Evolutionary conservation across 2,888 invertebrate genomes (phyloP).

Genomic region (Rapana venosa): DNA sequence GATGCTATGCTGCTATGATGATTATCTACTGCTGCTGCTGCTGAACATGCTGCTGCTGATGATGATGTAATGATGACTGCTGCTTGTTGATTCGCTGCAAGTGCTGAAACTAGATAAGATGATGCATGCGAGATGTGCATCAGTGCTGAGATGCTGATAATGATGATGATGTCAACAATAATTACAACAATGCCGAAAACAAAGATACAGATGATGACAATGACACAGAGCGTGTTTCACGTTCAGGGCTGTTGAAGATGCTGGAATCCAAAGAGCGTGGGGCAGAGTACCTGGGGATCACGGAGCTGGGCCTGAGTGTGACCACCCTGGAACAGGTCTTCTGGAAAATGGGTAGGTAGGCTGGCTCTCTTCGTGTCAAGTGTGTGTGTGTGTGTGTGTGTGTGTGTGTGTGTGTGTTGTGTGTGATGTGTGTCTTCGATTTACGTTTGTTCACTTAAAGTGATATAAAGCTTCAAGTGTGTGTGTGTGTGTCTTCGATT

Average conservation of each 20-base stretch:
- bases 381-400: constrained; percentile 25
- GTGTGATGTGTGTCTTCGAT: not conserved
- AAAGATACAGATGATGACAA: not conserved
- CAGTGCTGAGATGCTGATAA: not conserved
- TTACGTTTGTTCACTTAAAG: no score
- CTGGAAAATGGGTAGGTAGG: constrained; percentile 39
- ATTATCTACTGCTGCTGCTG: no score
- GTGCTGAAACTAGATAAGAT: not conserved
- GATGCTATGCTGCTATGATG: no score
- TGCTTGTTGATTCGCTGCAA: no score
- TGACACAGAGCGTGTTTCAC: not conserved
- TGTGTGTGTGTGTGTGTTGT: not conserved
- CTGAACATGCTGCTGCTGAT: no score
- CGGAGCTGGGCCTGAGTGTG: not conserved
- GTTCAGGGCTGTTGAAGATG: constrained; percentile 30
- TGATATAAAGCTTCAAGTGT: not conserved
- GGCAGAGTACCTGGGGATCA: constrained; percentile 29
- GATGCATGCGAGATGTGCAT: not conserved
- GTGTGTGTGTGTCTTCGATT: not conserved
- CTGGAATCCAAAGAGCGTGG: constrained; percentile 38
- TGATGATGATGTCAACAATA: not conserved
- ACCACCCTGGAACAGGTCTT: constrained; percentile 37
- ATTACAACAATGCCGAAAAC: not conserved
- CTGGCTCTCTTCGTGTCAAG: not conserved
- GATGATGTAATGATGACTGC: no score